Evolutionary conservation across 2,797 vertebrate genomes (phyloP).

Genomic region (Syngnathus acus): DNA sequence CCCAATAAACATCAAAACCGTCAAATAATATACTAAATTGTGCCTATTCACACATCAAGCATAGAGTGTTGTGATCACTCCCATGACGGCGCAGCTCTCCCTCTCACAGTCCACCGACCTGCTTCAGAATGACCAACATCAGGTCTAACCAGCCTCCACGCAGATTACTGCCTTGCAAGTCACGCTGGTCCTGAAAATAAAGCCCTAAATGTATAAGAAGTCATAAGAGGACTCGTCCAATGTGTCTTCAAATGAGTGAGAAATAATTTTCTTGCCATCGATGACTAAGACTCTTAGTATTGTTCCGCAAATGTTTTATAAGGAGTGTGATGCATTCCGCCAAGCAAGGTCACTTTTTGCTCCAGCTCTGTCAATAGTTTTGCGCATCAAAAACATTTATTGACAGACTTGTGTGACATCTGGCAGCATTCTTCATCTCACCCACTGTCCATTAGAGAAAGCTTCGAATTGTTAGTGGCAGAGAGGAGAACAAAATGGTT

Average conservation of each 20-base stretch:
- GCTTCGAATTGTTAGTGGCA: slow-evolving; percentile 19
- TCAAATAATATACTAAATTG: too few species aligned
- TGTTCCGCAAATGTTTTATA: neutral
- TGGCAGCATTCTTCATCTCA: slow-evolving; percentile 16
- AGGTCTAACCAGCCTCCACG: too few species aligned
- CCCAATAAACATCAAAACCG: neutral
- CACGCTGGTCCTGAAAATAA: too few species aligned
- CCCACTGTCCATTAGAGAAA: slow-evolving; percentile 26
- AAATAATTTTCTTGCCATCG: neutral
- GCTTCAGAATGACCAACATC: too few species aligned
- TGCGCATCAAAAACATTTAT: slow-evolving; percentile 22
- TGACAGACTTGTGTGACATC: neutral
- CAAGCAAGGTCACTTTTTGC: slow-evolving; percentile 13
- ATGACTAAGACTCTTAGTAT: neutral
- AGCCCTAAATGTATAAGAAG: too few species aligned
- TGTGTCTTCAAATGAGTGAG: neutral
- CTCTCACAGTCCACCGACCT: too few species aligned
- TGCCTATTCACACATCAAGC: too few species aligned
- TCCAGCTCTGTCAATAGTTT: neutral
- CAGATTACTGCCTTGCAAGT: too few species aligned
- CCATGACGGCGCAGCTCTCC: too few species aligned
- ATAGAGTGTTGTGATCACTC: too few species aligned
- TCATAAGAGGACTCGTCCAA: too few species aligned
- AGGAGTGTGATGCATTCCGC: slow-evolving; percentile 1
- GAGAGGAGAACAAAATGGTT: slow-evolving; percentile 16